Conservation (phyloP, 2,797 vertebrate species). For the Artibeus jamaicensis region DNA sequence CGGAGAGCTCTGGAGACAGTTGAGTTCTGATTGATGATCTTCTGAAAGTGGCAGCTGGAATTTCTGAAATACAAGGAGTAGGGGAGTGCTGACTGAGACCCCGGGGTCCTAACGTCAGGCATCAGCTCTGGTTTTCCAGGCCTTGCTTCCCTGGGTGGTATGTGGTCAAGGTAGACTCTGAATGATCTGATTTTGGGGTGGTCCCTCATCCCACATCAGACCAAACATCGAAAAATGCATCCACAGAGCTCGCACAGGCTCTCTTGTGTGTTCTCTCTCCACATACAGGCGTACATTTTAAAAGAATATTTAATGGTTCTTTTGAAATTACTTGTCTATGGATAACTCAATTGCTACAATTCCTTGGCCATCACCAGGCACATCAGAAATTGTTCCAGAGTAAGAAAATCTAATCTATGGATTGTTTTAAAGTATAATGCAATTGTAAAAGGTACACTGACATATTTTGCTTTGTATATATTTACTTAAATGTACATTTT, state of each 20-base stretch:
- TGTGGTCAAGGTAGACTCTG: neutral
- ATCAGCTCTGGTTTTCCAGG: neutral
- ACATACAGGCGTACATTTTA: neutral
- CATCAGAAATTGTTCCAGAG: neutral
- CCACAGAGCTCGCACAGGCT: neutral
- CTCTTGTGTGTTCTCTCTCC: neutral
- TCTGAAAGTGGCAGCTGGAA: slow-evolving; percentile 85
- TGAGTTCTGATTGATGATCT: slow-evolving; percentile 76
- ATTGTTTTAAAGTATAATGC: neutral
- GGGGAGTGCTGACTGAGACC: neutral
- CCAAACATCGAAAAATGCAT: neutral
- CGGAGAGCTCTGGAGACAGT: slow-evolving; percentile 84
- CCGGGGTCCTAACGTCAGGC: neutral
- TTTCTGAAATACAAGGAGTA: slow-evolving; percentile 77
- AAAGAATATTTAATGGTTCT: neutral
- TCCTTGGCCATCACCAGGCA: neutral
- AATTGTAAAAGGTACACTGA: neutral
- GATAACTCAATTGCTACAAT: neutral
- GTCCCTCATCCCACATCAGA: neutral
- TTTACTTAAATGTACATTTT: neutral
- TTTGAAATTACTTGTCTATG: slow-evolving; percentile 3
- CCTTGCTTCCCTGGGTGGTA: neutral
- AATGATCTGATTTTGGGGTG: neutral
- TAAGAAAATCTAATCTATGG: neutral
- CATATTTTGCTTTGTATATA: neutral